Conservation (phyloP, 2,113 vertebrate species). For the Oreochromis tanganicae region DNA sequence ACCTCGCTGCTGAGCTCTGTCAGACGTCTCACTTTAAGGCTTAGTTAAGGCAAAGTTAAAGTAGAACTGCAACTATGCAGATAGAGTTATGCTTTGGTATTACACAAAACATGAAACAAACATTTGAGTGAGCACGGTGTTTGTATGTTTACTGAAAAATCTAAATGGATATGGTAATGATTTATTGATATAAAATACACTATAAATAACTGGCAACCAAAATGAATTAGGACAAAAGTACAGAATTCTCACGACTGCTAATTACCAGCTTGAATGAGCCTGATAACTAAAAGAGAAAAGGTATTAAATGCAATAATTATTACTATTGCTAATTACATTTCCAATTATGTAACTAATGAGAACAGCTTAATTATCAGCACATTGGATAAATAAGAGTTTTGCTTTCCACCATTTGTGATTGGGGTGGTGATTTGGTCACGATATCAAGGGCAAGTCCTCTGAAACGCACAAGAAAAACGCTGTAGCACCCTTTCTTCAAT, state of each 20-base stretch:
- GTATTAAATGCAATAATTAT: constrained; percentile 76
- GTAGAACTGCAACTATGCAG: neutral
- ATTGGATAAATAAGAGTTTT: constrained; percentile 64
- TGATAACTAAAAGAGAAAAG: constrained; percentile 72
- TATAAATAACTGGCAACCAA: constrained; percentile 38
- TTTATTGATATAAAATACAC: constrained; percentile 16
- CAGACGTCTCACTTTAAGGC: neutral
- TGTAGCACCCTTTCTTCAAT: neutral
- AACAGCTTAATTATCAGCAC: constrained; percentile 69
- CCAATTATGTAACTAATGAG: constrained; percentile 79
- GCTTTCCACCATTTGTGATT: constrained; percentile 31
- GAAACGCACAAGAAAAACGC: neutral
- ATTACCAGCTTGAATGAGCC: constrained; percentile 65
- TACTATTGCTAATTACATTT: constrained; percentile 77
- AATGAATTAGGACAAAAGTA: constrained; percentile 63
- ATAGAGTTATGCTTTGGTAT: neutral
- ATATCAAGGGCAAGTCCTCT: constrained; percentile 17
- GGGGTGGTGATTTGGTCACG: constrained; percentile 14
- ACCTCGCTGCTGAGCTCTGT: neutral
- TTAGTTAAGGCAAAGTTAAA: neutral
- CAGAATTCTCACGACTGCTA: constrained; percentile 60
- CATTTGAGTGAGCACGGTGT: neutral
- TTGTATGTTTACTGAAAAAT: constrained; percentile 25
- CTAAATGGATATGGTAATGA: neutral
- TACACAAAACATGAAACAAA: neutral